Conservation (phyloP, 1,140 invertebrate genomes). For the Drosophila cardini region DNA sequence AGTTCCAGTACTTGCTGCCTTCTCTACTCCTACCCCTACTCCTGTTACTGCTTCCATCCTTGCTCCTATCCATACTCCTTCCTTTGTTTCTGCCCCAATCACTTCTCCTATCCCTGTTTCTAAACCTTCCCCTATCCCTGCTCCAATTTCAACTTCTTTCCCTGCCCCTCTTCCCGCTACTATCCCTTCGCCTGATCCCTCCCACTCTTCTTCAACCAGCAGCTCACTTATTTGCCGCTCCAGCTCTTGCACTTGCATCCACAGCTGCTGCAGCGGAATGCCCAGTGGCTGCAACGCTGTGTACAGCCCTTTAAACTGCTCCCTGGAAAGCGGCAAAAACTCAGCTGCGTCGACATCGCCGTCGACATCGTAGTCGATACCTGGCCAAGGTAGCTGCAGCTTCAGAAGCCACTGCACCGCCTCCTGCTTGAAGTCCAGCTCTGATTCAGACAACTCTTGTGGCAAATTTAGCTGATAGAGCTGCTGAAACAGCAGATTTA, state of each 20-base stretch:
- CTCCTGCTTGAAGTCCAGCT: not conserved
- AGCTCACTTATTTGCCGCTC: slow-evolving; percentile 2
- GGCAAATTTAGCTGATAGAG: not conserved
- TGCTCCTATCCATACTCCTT: too few species aligned
- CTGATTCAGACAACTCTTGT: too few species aligned
- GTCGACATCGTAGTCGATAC: not conserved
- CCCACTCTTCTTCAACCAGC: not conserved
- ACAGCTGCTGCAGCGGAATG: not conserved
- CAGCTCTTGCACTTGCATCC: slow-evolving; percentile 6
- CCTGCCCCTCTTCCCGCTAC: too few species aligned
- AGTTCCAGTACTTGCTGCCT: too few species aligned
- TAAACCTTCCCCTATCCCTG: not conserved
- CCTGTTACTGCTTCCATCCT: too few species aligned
- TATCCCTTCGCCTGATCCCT: not conserved
- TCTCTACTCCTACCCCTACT: too few species aligned
- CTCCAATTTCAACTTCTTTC: too few species aligned
- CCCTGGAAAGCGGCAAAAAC: not conserved
- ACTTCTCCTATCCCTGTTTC: too few species aligned
- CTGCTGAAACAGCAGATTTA: not conserved
- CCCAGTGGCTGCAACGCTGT: slow-evolving; percentile 2
- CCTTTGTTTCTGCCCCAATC: too few species aligned
- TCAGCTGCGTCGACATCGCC: not conserved
- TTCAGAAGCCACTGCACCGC: slow-evolving; percentile 23
- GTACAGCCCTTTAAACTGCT: slow-evolving; percentile 1
- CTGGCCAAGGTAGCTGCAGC: slow-evolving; percentile 6